These are phyloP conservation scores for Nomada goodeniana DNA, from an alignment of 2,888 invertebrate species.

Conservation along the genomic window DNA sequence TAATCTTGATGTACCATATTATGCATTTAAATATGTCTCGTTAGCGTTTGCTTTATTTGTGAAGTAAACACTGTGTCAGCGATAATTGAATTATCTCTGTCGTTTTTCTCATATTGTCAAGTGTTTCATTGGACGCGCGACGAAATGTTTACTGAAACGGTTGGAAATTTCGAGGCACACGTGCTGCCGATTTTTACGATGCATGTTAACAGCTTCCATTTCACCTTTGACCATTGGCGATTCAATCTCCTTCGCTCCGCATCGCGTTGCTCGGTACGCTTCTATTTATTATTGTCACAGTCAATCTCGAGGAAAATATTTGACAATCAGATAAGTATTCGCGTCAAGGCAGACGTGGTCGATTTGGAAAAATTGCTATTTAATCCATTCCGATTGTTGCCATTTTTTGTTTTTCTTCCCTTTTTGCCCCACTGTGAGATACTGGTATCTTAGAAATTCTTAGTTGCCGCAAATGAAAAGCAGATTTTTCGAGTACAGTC, in stretches of 20 bases:
- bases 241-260: background rate
- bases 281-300: background rate
- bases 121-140: no score
- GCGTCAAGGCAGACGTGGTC: background rate
- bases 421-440: background rate
- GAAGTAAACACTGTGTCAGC: no score
- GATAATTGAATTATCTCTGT: no score
- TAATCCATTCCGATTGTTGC: background rate
- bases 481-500: no score
- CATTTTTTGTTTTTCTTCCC: background rate
- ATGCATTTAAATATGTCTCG: no score
- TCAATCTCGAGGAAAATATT: background rate
- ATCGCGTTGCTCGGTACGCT: background rate
- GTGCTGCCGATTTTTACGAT: background rate
- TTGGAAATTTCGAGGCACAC: background rate
- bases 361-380: background rate
- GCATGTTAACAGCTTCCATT: background rate
- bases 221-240: background rate
- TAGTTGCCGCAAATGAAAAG: no score
- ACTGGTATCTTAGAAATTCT: background rate
- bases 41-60: no score
- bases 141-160: background rate
- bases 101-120: no score
- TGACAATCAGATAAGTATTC: conserved; percentile 1
- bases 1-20: no score